A percentile compares a stretch with the other conserved stretches of the same genome.
These are phyloP conservation scores for Agrypnia vestita DNA, from an alignment of 1,140 invertebrate species.

Conservation along the genomic window DNA sequence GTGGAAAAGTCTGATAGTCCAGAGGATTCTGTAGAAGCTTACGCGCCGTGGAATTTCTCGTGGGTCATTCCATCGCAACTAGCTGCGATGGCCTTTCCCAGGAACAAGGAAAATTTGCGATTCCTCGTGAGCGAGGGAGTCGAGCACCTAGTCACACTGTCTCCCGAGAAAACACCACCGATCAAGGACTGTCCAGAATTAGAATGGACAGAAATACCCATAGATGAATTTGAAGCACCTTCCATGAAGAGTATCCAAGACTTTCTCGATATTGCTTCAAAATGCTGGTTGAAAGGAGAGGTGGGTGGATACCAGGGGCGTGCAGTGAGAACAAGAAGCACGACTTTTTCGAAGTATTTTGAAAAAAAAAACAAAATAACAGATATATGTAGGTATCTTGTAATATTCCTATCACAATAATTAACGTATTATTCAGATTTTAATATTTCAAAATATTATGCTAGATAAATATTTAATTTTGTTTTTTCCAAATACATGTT, in stretches of 20 bases:
- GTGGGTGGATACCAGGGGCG: too few species aligned
- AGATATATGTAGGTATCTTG: too few species aligned
- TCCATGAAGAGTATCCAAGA: conserved; percentile 77
- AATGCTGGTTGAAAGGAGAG: conserved; percentile 69
- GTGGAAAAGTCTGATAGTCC: too few species aligned
- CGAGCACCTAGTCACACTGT: conserved; percentile 75
- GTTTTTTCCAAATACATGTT: too few species aligned
- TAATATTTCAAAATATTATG: too few species aligned
- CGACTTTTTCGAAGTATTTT: too few species aligned
- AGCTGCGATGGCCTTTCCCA: conserved; percentile 76
- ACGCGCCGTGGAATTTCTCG: conserved; percentile 76
- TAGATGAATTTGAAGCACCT: conserved; percentile 80
- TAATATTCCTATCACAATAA: too few species aligned
- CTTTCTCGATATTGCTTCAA: conserved; percentile 79
- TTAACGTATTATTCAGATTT: too few species aligned
- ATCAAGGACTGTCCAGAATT: conserved; percentile 70
- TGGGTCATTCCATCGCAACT: conserved; percentile 76
- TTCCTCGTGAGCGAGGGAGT: conserved; percentile 70
- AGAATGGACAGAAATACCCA: conserved; percentile 75
- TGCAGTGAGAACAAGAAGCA: too few species aligned
- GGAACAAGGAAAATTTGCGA: conserved; percentile 69
- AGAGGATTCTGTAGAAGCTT: conserved; percentile 43
- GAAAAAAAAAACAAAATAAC: too few species aligned
- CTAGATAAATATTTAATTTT: too few species aligned
- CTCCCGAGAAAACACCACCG: conserved; percentile 77